Conservation (phyloP, 1,140 invertebrate genomes). For the Oncopeltus fasciatus region DNA sequence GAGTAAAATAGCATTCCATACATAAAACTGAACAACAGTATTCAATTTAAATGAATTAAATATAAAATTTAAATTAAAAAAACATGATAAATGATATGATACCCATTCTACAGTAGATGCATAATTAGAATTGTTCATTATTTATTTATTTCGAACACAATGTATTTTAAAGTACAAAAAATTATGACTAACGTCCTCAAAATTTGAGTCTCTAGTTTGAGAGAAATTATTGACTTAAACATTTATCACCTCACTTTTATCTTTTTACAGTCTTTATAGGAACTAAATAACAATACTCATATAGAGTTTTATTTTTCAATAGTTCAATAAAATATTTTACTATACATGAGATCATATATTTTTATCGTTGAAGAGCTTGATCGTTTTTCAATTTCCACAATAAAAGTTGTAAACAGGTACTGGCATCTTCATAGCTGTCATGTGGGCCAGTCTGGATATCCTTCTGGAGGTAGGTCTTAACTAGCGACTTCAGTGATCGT, state of each 20-base stretch:
- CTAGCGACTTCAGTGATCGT: conserved; percentile 61
- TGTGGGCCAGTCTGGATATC: conserved; percentile 71
- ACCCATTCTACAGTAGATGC: too few species aligned
- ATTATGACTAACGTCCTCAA: conserved; percentile 12
- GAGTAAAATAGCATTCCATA: too few species aligned
- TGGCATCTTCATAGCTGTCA: conserved; percentile 78
- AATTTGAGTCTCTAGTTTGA: too few species aligned
- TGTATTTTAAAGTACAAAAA: conserved; percentile 15
- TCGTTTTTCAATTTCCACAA: conserved; percentile 52
- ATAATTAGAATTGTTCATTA: too few species aligned
- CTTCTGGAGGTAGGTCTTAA: conserved; percentile 47
- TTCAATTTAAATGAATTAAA: too few species aligned
- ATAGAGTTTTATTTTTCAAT: neutral
- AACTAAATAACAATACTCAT: conserved; percentile 18
- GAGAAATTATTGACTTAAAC: conserved; percentile 24
- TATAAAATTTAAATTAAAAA: too few species aligned
- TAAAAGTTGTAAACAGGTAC: conserved; percentile 68
- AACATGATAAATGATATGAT: too few species aligned
- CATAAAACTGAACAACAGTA: too few species aligned
- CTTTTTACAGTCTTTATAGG: conserved; percentile 13
- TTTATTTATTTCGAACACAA: too few species aligned
- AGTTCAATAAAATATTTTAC: neutral
- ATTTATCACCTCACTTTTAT: conserved; percentile 20
- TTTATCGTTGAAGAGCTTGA: neutral
- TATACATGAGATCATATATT: conserved; percentile 15